phyloP scores from a whole-genome alignment of 2,113 vertebrate genomes.

The Fulica atra region DNA sequence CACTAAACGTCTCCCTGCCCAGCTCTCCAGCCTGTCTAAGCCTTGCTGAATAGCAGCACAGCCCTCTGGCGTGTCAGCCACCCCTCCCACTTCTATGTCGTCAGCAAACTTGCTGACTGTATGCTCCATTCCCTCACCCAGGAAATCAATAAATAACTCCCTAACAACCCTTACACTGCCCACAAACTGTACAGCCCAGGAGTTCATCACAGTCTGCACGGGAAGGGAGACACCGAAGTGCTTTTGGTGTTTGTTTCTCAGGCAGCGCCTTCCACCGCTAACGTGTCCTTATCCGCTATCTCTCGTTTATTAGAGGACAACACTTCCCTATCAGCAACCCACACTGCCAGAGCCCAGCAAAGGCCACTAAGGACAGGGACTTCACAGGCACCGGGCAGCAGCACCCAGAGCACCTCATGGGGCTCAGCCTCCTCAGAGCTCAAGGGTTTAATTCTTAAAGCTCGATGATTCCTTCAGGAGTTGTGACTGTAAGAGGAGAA shows the following conservation, averaged over 20 bases:
- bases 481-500: neutral
- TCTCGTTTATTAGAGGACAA: neutral
- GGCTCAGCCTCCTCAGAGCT: neutral
- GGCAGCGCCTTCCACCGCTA: neutral
- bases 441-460: neutral
- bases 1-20: no score
- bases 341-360: accelerated
- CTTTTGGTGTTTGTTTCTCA: neutral
- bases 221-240: neutral
- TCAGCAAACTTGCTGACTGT: no score
- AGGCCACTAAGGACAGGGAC: neutral
- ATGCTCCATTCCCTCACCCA: no score
- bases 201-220: accelerated
- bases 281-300: neutral
- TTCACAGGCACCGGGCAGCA: neutral
- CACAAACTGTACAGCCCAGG: neutral
- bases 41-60: no score
- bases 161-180: neutral
- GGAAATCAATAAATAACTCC: no score
- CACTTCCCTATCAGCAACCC: constrained; percentile 12
- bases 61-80: no score
- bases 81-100: no score
- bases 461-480: neutral
- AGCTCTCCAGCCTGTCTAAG: no score
- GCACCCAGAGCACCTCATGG: accelerated